Conservation (phyloP, 53 echinoderm and acorn worm genomes). For the Henricia sp. region DNA sequence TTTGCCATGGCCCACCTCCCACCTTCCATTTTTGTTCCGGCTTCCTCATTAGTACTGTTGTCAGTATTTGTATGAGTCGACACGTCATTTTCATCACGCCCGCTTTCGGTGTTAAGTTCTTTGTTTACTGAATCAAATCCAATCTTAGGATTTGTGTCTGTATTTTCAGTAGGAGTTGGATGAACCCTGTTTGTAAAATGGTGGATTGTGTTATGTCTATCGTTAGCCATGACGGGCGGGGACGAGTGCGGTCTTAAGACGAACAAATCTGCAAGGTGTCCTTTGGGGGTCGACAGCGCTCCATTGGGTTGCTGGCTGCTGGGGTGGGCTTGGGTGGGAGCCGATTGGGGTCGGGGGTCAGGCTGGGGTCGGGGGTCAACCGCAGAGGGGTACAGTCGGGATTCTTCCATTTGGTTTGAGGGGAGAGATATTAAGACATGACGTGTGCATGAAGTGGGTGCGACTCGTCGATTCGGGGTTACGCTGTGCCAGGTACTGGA, state of each 20-base stretch:
- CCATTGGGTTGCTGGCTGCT: not conserved
- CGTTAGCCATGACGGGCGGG: constrained; percentile 48
- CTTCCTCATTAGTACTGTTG: constrained; percentile 4
- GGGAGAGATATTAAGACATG: constrained; percentile 69
- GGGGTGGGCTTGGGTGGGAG: constrained; percentile 41
- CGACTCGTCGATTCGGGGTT: constrained; percentile 59
- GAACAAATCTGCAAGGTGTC: constrained; percentile 9
- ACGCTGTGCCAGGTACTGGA: constrained; percentile 72
- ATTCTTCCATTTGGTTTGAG: constrained; percentile 32
- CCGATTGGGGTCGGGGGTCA: constrained; percentile 60
- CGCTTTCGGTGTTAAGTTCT: no score
- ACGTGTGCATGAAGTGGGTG: constrained; percentile 73
- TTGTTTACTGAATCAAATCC: no score
- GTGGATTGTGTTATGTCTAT: not conserved
- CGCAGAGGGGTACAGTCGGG: constrained; percentile 22
- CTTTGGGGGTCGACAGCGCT: not conserved
- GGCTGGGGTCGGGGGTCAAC: no score
- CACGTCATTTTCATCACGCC: no score
- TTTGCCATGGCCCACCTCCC: constrained; percentile 8
- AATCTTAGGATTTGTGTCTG: not conserved
- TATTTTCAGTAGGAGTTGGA: constrained; percentile 40
- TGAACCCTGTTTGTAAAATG: constrained; percentile 70
- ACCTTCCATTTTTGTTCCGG: not conserved
- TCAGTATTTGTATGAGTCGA: constrained; percentile 9
- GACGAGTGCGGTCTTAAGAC: constrained; percentile 71